Evolutionary conservation across 2,113 vertebrate species (phyloP).

Genomic region (Hypomesus transpacificus): DNA sequence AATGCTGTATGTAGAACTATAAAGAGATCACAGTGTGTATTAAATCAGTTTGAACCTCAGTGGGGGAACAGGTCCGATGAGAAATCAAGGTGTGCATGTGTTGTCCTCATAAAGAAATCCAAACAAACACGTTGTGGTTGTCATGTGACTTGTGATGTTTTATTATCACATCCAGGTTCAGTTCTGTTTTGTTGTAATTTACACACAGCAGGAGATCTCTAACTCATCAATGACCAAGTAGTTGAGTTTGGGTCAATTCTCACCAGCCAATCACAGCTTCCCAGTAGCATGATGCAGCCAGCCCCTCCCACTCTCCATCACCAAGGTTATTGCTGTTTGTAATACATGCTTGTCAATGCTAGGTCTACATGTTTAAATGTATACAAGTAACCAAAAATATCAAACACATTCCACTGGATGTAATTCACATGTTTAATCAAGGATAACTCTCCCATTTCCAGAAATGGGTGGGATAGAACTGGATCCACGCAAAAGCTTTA

Average conservation of each 20-base stretch:
- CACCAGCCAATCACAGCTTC: slow-evolving; percentile 16
- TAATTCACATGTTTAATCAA: slow-evolving; percentile 61
- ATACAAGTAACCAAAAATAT: slow-evolving; percentile 57
- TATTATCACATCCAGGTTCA: too few relatives aligned
- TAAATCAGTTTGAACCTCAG: too few relatives aligned
- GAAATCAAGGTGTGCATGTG: too few relatives aligned
- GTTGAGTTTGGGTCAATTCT: not conserved
- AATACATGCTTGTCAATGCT: slow-evolving; percentile 58
- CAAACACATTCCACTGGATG: slow-evolving; percentile 66
- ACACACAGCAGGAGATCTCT: too few relatives aligned
- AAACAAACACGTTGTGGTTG: too few relatives aligned
- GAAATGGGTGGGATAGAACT: slow-evolving; percentile 60
- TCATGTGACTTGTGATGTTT: too few relatives aligned
- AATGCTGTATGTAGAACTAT: too few relatives aligned
- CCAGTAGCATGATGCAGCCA: slow-evolving; percentile 23
- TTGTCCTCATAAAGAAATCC: too few relatives aligned
- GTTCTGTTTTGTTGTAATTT: too few relatives aligned
- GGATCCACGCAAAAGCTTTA: slow-evolving; percentile 49
- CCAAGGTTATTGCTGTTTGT: slow-evolving; percentile 56
- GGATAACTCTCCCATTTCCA: slow-evolving; percentile 62
- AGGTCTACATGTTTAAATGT: slow-evolving; percentile 34
- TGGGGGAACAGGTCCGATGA: too few relatives aligned
- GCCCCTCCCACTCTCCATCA: slow-evolving; percentile 30
- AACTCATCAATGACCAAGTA: too few relatives aligned
- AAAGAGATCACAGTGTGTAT: too few relatives aligned